Evolutionary conservation across 2,113 vertebrate species (phyloP), one percentile per base, ranked within the genome.

Genomic region (Pandion haliaetus): DNA sequence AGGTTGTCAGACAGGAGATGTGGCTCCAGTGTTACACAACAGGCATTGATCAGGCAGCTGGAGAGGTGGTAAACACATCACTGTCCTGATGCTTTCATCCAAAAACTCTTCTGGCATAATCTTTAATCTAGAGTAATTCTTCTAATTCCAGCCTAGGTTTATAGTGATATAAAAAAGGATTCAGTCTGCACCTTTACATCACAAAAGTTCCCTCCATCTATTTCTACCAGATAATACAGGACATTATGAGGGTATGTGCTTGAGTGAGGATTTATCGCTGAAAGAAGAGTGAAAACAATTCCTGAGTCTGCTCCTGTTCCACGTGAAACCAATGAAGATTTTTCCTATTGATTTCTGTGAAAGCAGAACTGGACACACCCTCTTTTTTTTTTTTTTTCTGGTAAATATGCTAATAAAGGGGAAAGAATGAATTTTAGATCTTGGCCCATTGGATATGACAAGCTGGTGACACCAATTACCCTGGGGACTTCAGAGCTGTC

Each of bases 381-480:
- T 44, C 3, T 20, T 40, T 47, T 52, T 32, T 32, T 52, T 32
- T 32, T 71, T 82, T 24, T 50, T 24, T 9, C 47, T 79, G 34
- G 25, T 88, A 71, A 90, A 90, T 86, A 90, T 90, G 79, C 40
- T 92, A 92, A 90, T 79, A 67, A 82, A 15, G 54, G 34, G 29
- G 20, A 74, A 93, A 91, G 20, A 86, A 91, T 71, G 86, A 83
- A 82, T 91, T 96, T 95, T 62, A 91, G 40, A 94, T 86, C 65
- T 93, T 89, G 84, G 91, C 82, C 92, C 83, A 91, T 59, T 90
- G 71, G 31, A 69, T 91, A 87, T 95, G 95, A 96, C 95, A 96
- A 79, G 86, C 73, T 73, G 55, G 71, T 96, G 96, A 94, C 94
- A 96, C 84, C 90, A 94, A 94, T 93, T 96, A 95, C 94, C 95